Evolutionary conservation across 1,140 invertebrate genomes (phyloP).

Genomic region (Babylonia areolata): DNA sequence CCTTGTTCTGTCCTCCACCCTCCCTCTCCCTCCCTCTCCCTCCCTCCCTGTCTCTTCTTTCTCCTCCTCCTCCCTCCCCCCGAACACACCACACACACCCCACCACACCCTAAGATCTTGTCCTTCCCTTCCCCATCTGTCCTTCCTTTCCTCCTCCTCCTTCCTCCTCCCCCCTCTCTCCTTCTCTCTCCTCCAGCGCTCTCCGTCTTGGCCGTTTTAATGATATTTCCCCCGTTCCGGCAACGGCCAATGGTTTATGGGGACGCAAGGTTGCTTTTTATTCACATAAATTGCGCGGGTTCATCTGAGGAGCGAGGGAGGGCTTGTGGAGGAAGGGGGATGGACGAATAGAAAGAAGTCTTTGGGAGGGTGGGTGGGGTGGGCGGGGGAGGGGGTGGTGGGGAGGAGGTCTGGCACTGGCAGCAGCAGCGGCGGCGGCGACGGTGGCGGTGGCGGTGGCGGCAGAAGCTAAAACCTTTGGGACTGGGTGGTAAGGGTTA

Average conservation of each 20-base stretch:
- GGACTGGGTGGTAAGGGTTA: background rate
- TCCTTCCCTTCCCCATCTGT: background rate
- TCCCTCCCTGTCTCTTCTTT: background rate
- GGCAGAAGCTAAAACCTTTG: background rate
- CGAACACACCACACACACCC: too few relatives aligned
- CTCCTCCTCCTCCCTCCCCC: background rate
- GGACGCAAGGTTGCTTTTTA: constrained; percentile 11
- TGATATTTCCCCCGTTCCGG: constrained; percentile 2
- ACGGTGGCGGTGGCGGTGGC: background rate
- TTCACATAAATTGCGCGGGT: background rate
- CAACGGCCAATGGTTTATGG: background rate
- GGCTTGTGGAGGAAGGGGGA: background rate
- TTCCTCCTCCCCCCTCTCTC: background rate
- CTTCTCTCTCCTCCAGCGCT: background rate
- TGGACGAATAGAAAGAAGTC: too few relatives aligned
- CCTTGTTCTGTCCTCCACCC: background rate
- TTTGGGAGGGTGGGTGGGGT: too few relatives aligned
- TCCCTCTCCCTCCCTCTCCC: background rate
- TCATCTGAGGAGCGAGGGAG: background rate
- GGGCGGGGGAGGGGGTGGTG: too few relatives aligned
- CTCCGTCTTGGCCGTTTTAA: background rate
- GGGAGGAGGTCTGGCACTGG: too few relatives aligned
- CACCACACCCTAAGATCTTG: too few relatives aligned
- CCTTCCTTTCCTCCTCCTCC: background rate
- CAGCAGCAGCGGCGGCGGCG: background rate